Evolutionary conservation across 2,113 vertebrate species (phyloP).

Genomic region (Cephalopholis sonnerati): DNA sequence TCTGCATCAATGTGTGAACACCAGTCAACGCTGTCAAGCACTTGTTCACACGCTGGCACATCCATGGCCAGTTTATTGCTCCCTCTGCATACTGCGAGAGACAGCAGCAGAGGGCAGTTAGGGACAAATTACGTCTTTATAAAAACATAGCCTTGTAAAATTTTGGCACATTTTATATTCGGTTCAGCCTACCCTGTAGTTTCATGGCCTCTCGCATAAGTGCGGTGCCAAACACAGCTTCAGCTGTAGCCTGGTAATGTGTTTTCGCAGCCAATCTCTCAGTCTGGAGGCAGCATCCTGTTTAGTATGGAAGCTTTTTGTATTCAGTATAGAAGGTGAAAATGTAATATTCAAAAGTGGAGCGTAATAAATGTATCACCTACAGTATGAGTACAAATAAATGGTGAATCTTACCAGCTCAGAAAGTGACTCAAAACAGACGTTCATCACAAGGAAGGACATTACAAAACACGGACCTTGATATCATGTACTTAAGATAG

Average conservation of each 20-base stretch:
- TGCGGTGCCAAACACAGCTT: constrained; percentile 34
- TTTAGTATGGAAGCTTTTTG: constrained; percentile 72
- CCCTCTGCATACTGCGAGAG: constrained; percentile 32
- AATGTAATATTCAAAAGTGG: constrained; percentile 26
- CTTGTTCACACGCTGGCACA: constrained; percentile 62
- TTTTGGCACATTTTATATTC: constrained; percentile 61
- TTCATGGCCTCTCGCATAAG: constrained; percentile 54
- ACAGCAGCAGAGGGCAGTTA: constrained; percentile 35
- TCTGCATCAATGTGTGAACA: constrained; percentile 64
- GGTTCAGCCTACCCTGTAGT: constrained; percentile 49
- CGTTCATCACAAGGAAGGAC: neutral
- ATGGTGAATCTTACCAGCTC: neutral
- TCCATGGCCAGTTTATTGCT: constrained; percentile 53
- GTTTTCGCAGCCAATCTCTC: constrained; percentile 70
- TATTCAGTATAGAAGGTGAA: constrained; percentile 24
- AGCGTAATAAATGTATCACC: neutral
- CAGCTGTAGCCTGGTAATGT: constrained; percentile 23
- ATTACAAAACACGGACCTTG: neutral
- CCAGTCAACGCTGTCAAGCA: constrained; percentile 57
- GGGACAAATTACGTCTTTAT: constrained; percentile 55
- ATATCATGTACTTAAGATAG: neutral
- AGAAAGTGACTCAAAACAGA: neutral
- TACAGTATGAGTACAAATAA: neutral
- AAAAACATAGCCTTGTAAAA: constrained; percentile 52
- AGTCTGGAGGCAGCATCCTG: constrained; percentile 81